phyloP scores from a whole-genome alignment of 1,140 invertebrate species.

The Marisa cornuarietis region DNA sequence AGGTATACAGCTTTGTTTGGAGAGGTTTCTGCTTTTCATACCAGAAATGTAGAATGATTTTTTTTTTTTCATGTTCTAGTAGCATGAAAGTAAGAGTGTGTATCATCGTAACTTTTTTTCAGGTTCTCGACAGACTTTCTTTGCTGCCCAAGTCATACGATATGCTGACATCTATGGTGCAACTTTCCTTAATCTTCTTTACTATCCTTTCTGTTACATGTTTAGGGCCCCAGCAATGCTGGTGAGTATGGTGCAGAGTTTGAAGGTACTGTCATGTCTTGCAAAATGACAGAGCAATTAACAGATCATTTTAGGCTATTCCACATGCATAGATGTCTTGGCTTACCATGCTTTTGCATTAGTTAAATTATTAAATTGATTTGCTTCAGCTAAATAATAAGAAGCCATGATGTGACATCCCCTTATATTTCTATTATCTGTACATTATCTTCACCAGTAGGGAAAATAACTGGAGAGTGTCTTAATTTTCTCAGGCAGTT shows the following conservation, averaged over 20 bases:
- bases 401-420: too few species aligned
- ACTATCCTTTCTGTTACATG: conserved; percentile 96
- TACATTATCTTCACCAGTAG: neutral
- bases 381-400: too few species aligned
- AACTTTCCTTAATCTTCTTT: conserved; percentile 94
- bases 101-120: conserved; percentile 62
- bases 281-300: too few species aligned
- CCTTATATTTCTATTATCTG: neutral
- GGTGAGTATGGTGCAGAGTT: conserved; percentile 41
- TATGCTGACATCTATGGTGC: conserved; percentile 98
- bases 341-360: too few species aligned
- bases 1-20: too few species aligned
- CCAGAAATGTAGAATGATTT: too few species aligned
- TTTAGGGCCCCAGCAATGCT: conserved; percentile 68
- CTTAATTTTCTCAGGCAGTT: neutral
- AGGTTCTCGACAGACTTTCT: conserved; percentile 96
- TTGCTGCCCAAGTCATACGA: conserved; percentile 88
- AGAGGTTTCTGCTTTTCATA: too few species aligned
- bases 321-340: neutral
- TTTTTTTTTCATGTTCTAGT: too few species aligned
- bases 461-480: neutral
- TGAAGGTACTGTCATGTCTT: too few species aligned
- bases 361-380: too few species aligned
- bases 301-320: too few species aligned
- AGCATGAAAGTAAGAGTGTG: too few species aligned